Conservation (phyloP, 2,113 vertebrate species). For the Peromyscus leucopus region DNA sequence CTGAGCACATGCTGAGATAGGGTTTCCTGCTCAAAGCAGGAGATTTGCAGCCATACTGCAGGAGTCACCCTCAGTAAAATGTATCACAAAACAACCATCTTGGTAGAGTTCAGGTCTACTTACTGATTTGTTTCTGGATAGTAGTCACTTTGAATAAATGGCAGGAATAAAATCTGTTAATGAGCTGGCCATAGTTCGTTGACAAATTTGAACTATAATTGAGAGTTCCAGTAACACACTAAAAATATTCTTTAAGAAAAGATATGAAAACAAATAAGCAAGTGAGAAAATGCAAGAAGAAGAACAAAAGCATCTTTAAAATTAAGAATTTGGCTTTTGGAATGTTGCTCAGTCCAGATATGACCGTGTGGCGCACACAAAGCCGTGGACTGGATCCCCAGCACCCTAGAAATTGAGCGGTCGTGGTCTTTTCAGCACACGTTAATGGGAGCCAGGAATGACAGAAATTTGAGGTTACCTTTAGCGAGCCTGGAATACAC, state of each 20-base stretch:
- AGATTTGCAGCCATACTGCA: not conserved
- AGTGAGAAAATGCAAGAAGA: not conserved
- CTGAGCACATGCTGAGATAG: not conserved
- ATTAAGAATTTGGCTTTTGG: not conserved
- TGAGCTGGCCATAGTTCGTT: not conserved
- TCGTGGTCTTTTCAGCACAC: not conserved
- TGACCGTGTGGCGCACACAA: not conserved
- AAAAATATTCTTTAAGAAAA: not conserved
- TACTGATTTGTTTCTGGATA: not conserved
- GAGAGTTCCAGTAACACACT: not conserved
- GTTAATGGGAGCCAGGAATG: no score
- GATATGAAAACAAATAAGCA: not conserved
- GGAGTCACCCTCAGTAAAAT: not conserved
- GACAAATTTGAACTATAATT: not conserved
- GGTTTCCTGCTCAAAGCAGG: not conserved
- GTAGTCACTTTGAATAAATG: not conserved
- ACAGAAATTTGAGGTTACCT: not conserved
- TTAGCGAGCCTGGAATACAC: not conserved
- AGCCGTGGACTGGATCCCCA: accelerated
- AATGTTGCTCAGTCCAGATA: no score
- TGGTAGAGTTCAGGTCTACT: not conserved
- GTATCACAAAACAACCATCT: not conserved
- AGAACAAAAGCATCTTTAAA: not conserved
- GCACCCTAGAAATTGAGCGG: accelerated
- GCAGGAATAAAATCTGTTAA: not conserved